phyloP scores from a whole-genome alignment of 2,113 vertebrate genomes.

The Corythornis cristatus region DNA sequence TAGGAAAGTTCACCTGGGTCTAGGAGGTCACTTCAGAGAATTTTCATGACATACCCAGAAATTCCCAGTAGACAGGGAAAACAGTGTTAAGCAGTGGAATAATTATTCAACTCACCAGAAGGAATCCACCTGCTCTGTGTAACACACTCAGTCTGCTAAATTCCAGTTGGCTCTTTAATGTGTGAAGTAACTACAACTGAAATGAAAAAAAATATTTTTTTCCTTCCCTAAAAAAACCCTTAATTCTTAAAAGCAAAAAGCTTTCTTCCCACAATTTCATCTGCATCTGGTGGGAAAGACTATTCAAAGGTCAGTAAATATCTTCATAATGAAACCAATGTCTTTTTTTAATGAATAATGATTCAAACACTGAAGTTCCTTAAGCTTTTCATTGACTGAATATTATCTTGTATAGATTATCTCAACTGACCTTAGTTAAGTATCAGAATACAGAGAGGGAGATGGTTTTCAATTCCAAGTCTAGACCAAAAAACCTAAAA shows the following conservation, averaged over 20 bases:
- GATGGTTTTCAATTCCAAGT: not conserved
- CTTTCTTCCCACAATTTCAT: not conserved
- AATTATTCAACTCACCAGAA: not conserved
- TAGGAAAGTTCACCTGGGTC: not conserved
- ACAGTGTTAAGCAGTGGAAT: not conserved
- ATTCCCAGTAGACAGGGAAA: not conserved
- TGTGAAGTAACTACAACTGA: not conserved
- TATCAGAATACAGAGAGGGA: not conserved
- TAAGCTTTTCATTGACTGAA: slow-evolving; percentile 30
- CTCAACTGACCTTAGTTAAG: not conserved
- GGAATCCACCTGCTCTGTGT: not conserved
- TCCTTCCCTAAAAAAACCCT: not conserved
- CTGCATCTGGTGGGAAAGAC: not conserved
- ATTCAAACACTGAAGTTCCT: slow-evolving; percentile 14
- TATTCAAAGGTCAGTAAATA: not conserved
- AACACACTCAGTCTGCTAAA: not conserved
- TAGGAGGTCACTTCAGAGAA: not conserved
- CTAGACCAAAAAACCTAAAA: not conserved
- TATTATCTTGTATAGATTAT: not conserved
- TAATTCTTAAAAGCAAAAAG: not conserved
- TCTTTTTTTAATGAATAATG: slow-evolving; percentile 21
- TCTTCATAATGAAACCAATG: not conserved
- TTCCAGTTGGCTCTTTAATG: not conserved
- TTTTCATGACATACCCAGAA: not conserved
- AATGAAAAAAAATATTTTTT: not conserved